A percentile compares a stretch with the other conserved stretches of the same genome.
These are phyloP conservation scores for Antedon mediterranea DNA, from an alignment of 53 echinoderm and acorn worm genomes.

Conservation along the genomic window DNA sequence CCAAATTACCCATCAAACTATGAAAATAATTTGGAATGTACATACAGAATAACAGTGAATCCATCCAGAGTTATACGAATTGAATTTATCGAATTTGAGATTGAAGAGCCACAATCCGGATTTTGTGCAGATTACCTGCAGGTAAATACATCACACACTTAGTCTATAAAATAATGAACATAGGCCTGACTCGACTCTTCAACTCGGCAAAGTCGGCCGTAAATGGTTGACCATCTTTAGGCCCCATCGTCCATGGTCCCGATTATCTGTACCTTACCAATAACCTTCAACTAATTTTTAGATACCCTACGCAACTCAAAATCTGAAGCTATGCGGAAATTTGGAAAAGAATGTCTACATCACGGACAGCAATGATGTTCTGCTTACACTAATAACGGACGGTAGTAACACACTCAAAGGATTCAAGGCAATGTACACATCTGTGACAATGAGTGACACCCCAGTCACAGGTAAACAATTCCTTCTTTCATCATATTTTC, in stretches of 20 bases:
- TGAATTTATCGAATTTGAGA: conserved; percentile 22
- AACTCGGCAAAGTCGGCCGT: too few relatives aligned
- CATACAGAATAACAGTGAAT: too few relatives aligned
- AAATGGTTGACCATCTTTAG: too few relatives aligned
- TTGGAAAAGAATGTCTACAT: conserved; percentile 16
- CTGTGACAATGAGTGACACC: neutral
- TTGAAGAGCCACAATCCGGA: conserved; percentile 19
- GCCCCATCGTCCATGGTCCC: too few relatives aligned
- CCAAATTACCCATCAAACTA: conserved; percentile 30
- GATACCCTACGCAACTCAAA: too few relatives aligned
- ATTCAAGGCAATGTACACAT: conserved; percentile 25
- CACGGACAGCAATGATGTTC: conserved; percentile 26
- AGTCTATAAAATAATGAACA: too few relatives aligned
- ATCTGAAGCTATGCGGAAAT: conserved; percentile 15
- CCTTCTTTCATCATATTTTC: too few relatives aligned
- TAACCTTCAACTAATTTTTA: too few relatives aligned
- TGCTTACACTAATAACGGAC: conserved; percentile 43
- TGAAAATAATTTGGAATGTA: too few relatives aligned
- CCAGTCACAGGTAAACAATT: neutral
- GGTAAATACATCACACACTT: conserved; percentile 7
- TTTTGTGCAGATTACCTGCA: conserved; percentile 41
- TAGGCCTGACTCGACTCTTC: too few relatives aligned
- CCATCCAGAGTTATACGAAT: too few relatives aligned
- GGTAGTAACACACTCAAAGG: conserved; percentile 25
- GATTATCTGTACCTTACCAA: neutral